Conservation (phyloP, 2,113 vertebrate genomes). For the Chrysochloris asiatica region DNA sequence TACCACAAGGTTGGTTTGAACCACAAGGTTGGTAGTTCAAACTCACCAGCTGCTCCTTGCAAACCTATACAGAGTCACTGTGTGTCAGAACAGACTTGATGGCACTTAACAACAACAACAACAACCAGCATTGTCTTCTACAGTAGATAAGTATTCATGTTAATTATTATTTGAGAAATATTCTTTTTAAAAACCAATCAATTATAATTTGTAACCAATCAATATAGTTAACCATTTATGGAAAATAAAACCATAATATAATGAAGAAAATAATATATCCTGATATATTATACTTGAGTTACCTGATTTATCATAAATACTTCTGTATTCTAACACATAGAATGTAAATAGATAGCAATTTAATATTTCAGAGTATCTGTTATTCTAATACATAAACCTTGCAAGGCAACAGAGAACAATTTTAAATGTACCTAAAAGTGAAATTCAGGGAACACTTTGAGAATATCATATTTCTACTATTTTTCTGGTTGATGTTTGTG, state of each 20-base stretch:
- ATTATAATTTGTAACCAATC: neutral
- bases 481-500: conserved; percentile 18
- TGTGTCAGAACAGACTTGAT: no score
- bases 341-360: neutral
- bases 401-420: neutral
- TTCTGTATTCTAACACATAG: neutral
- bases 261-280: neutral
- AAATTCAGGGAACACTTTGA: conserved; percentile 15
- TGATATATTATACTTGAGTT: neutral
- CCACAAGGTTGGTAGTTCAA: no score
- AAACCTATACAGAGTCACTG: no score
- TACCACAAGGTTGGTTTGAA: no score
- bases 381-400: neutral
- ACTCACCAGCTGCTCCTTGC: no score
- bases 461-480: neutral
- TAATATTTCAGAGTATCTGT: neutral
- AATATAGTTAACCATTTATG: neutral
- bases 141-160: neutral
- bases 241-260: neutral
- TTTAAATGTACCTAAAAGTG: conserved; percentile 28
- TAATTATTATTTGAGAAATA: neutral
- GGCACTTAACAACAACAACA: no score
- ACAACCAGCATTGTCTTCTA: neutral
- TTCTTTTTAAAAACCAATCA: neutral
- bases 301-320: neutral